Conservation (phyloP, 2,113 vertebrate genomes). For the Upupa epops region DNA sequence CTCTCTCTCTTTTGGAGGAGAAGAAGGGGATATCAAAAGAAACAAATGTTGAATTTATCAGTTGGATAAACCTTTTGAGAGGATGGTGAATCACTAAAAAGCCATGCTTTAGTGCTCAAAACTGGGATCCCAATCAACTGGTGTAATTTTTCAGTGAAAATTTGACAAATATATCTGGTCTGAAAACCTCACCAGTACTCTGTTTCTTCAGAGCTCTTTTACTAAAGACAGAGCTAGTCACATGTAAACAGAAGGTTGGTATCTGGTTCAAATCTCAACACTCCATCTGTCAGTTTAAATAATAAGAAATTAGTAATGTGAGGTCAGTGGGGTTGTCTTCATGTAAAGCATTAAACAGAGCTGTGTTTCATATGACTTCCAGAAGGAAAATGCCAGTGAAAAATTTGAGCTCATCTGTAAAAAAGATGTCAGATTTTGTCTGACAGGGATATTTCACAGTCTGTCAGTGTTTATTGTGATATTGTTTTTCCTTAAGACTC, state of each 20-base stretch:
- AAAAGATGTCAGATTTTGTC: background rate
- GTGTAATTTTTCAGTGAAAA: background rate
- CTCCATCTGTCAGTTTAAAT: constrained; percentile 61
- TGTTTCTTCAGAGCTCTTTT: background rate
- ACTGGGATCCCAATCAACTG: background rate
- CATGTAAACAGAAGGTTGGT: constrained; percentile 48
- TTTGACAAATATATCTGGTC: background rate
- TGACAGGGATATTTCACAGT: background rate
- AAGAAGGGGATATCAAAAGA: background rate
- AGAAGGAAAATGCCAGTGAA: background rate
- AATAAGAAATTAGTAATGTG: constrained; percentile 40
- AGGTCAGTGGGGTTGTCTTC: background rate
- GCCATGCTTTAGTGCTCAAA: background rate
- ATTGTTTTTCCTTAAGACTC: background rate
- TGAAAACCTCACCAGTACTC: background rate
- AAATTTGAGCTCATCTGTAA: background rate
- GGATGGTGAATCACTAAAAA: background rate
- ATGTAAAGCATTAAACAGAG: constrained; percentile 10
- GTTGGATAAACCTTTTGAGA: background rate
- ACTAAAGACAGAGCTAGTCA: background rate
- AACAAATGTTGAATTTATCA: background rate
- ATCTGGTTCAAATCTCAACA: constrained; percentile 54
- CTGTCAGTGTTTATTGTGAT: background rate
- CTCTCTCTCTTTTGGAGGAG: background rate
- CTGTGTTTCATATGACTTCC: background rate